Evolutionary conservation across 2,113 vertebrate genomes (phyloP).

Genomic region (Trichomycterus rosablanca): DNA sequence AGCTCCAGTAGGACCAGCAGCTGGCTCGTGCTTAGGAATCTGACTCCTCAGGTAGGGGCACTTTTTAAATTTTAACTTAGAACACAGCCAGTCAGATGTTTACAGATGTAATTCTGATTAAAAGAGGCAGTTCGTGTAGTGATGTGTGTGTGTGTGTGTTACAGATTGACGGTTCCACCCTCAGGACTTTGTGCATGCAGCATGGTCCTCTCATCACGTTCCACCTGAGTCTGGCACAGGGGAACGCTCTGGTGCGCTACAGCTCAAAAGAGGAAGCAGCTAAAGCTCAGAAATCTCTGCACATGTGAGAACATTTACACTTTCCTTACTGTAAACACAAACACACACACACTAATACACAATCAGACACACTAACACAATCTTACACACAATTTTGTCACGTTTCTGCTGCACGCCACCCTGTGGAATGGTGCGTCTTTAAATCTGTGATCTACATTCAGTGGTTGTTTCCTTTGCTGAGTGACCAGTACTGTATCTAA

Average conservation of each 20-base stretch:
- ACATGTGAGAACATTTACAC: conserved; percentile 96
- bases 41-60: conserved; percentile 87
- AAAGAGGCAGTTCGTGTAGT: not conserved
- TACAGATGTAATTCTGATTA: too few species aligned
- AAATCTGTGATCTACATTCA: too few species aligned
- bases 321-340: not conserved
- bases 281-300: conserved; percentile 98
- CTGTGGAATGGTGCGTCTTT: too few species aligned
- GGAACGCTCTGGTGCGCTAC: conserved; percentile 96
- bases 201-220: conserved; percentile 97
- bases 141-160: conserved; percentile 6
- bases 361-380: too few species aligned
- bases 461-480: too few species aligned
- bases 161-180: conserved; percentile 97
- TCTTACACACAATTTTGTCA: too few species aligned
- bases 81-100: not conserved
- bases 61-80: conserved; percentile 1
- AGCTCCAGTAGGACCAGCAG: conserved; percentile 92
- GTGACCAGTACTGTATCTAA: too few species aligned
- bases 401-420: too few species aligned
- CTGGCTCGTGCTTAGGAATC: conserved; percentile 97
- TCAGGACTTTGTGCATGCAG: conserved; percentile 96
- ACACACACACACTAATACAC: too few species aligned
- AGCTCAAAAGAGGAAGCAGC: conserved; percentile 97
- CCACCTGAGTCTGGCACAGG: conserved; percentile 98